phyloP scores from a whole-genome alignment of 2,113 vertebrate species.

The Pithys albifrons region DNA sequence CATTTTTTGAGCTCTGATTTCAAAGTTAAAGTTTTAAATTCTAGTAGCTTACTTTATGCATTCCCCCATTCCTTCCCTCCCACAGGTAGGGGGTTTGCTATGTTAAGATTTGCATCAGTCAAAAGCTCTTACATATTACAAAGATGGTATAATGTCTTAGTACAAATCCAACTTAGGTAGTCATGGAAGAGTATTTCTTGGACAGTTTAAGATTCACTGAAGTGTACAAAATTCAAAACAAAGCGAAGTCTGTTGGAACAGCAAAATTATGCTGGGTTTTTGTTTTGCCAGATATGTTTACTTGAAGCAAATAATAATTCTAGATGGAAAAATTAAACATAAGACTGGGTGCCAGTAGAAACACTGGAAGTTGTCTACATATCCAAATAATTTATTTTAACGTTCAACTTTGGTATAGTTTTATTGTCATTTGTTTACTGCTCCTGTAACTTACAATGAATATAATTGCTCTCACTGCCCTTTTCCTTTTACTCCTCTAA shows the following conservation, averaged over 20 bases:
- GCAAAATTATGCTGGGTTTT: neutral
- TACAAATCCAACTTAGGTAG: neutral
- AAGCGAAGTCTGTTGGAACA: neutral
- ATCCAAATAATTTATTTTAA: neutral
- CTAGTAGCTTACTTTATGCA: neutral
- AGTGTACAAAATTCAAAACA: neutral
- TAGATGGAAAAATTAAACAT: neutral
- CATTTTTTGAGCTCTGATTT: neutral
- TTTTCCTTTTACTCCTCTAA: neutral
- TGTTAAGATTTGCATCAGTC: neutral
- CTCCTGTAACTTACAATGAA: neutral
- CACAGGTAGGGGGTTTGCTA: neutral
- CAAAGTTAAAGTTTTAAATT: neutral
- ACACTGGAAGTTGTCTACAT: neutral
- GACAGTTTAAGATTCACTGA: neutral
- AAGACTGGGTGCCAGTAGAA: neutral
- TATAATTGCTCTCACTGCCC: neutral
- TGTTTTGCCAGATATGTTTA: neutral
- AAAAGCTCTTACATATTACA: neutral
- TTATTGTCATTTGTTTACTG: neutral
- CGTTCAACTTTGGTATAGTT: neutral
- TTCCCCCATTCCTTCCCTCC: rapidly evolving
- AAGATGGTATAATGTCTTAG: neutral
- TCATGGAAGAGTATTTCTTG: neutral
- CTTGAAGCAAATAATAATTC: neutral